Evolutionary conservation across 2,113 vertebrate genomes (phyloP).

Genomic region (Eira barbara): DNA sequence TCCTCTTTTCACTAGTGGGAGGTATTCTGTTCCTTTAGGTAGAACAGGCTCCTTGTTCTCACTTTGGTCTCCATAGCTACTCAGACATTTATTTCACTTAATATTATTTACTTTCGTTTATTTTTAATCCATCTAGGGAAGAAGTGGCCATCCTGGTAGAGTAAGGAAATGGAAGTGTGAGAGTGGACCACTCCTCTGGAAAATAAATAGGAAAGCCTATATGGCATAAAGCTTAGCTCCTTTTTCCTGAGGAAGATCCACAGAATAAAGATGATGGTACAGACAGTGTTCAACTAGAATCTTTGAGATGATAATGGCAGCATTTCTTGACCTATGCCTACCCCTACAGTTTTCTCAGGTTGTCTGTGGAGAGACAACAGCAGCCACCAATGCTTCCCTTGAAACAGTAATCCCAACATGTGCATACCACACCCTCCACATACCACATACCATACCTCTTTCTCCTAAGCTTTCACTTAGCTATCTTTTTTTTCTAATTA

Average conservation of each 20-base stretch:
- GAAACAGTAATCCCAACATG: neutral
- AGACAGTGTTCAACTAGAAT: neutral
- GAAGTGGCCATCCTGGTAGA: neutral
- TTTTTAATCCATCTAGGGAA: neutral
- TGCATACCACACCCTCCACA: no score
- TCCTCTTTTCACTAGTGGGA: conserved; percentile 1
- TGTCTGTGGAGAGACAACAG: neutral
- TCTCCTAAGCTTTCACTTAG: neutral
- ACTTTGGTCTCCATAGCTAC: neutral
- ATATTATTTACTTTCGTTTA: conserved; percentile 27
- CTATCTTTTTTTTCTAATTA: neutral
- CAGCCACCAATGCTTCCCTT: neutral
- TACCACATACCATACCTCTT: no score
- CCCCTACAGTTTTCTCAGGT: neutral
- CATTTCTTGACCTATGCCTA: neutral
- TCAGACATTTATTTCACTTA: conserved; percentile 18
- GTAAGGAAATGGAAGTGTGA: neutral
- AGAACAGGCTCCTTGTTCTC: conserved; percentile 2
- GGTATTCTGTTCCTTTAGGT: neutral
- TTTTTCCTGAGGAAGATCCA: neutral
- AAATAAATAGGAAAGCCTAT: neutral
- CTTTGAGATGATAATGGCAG: neutral
- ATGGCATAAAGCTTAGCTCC: neutral
- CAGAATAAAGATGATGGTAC: neutral
- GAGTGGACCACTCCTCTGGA: neutral